Base-by-base conservation (phyloP, 1,140 invertebrate species). In the Bombus impatiens region DNA sequence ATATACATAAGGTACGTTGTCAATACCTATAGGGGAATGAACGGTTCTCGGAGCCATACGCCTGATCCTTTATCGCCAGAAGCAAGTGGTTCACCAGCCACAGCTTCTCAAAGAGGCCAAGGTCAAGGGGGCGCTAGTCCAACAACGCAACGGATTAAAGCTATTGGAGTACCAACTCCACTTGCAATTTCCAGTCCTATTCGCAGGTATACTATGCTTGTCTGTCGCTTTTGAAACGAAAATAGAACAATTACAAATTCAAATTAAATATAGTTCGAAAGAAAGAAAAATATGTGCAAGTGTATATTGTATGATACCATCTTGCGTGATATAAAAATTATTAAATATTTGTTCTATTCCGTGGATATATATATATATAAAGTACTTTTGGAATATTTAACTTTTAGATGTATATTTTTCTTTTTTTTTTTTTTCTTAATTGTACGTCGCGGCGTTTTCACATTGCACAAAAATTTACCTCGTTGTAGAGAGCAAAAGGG, bases 91-190 rank as follows among this genome's bases (percentile, higher is more conserved):
- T 93, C 94, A 44, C 93, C 95, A 4, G 96, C 96, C 87, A 95
- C 95, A 71, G 93, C 95, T 87, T 96, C 95, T 80, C 96, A 96
- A 78, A 94, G 96, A 91, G 93, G 92, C 77, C 90, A 93, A 82
- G 93, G 92, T 76, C 94, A 95, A 75, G 94, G 94, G 83, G 94
- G 94, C 59, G 97, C 97, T 8, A 97, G 97, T 92, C 98, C 98
- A 57, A 98, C 98, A 47, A 98, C 98, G 96, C 98, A 98, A 94
- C 98, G 98, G 91, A 98, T 98, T 90, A 98, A 98, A 95, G 97
- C 97, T 82, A 96, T 98, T 62, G 98, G 98, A 70, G 98, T 98
- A 87, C 97, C 98, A 25, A 98, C 98, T 87, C 98, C 98, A 35
- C 96, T 98, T 47, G 97, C 98, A 35, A 96, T 98, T 96, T 97